A percentile compares a stretch with the other conserved stretches of the same genome.
Conservation (phyloP, 2,888 invertebrate species). For the Druceiella hillmani region DNA sequence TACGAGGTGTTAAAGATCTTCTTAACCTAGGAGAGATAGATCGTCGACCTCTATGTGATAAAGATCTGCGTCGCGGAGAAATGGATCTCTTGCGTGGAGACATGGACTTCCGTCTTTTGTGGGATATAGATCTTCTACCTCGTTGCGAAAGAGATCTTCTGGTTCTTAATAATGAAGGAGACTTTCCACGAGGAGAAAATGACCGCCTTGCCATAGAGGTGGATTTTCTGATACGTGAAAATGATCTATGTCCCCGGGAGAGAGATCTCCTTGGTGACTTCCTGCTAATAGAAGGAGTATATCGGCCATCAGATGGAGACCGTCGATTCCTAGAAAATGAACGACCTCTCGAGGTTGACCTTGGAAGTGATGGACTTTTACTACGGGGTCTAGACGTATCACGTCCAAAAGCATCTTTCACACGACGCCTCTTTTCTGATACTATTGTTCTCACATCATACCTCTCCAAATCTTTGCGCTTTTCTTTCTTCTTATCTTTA, state of each 20-base stretch:
- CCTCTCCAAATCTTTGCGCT: conserved; percentile 72
- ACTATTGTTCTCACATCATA: conserved; percentile 80
- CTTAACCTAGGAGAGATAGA: conserved; percentile 26
- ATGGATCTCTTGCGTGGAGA: conserved; percentile 13
- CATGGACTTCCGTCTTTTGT: conserved; percentile 10
- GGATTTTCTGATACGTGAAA: conserved; percentile 28
- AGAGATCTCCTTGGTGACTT: conserved; percentile 21
- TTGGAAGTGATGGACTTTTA: conserved; percentile 27
- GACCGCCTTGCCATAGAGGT: conserved; percentile 20
- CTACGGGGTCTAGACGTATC: conserved; percentile 55
- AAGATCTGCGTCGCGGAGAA: conserved; percentile 22
- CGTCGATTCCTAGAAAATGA: conserved; percentile 31
- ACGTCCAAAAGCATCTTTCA: conserved; percentile 74
- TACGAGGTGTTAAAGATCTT: conserved; percentile 23
- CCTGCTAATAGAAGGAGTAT: conserved; percentile 24
- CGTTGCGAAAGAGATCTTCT: conserved; percentile 26
- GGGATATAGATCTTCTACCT: conserved; percentile 20
- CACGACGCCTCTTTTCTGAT: conserved; percentile 58
- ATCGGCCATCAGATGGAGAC: conserved; percentile 27
- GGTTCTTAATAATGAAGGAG: conserved; percentile 21
- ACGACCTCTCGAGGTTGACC: conserved; percentile 29
- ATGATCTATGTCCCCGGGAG: conserved; percentile 27
- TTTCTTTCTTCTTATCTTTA: conserved; percentile 44
- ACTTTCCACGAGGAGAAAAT: conserved; percentile 14
- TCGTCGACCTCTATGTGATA: conserved; percentile 30